Evolutionary conservation across 1,140 invertebrate species (phyloP).

Genomic region (Trialeurodes vaporariorum): DNA sequence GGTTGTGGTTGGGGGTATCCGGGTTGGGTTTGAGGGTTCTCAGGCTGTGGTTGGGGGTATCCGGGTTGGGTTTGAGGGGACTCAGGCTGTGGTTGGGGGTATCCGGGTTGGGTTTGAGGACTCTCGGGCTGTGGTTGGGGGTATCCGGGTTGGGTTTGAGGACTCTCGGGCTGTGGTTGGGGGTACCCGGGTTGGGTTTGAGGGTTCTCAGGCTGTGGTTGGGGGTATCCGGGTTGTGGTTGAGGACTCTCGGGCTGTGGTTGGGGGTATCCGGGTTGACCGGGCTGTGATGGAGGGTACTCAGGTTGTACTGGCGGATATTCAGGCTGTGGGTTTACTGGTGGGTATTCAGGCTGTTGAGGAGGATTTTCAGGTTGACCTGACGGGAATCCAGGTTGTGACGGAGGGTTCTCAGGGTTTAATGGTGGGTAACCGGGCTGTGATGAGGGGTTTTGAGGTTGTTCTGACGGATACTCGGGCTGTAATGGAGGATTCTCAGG

Average conservation of each 20-base stretch:
- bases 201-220: not conserved
- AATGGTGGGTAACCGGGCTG: not conserved
- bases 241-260: constrained; percentile 1
- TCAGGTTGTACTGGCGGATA: constrained; percentile 18
- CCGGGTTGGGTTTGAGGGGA: constrained; percentile 1
- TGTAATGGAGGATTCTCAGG: constrained; percentile 11
- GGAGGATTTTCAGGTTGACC: not conserved
- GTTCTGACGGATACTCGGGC: not conserved
- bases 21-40: constrained; percentile 12
- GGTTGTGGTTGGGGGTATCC: constrained; percentile 17
- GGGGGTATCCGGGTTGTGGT: not conserved
- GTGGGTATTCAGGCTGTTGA: not conserved
- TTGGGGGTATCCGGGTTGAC: constrained; percentile 4
- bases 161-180: not conserved
- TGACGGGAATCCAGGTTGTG: constrained; percentile 4
- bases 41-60: not conserved
- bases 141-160: not conserved
- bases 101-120: constrained; percentile 8
- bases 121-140: constrained; percentile 1
- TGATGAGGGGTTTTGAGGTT: not conserved
- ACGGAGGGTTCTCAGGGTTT: not conserved
- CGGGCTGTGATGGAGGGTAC: constrained; percentile 6
- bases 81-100: constrained; percentile 10
- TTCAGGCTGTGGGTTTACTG: not conserved
- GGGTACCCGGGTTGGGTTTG: not conserved